These are phyloP conservation scores for Macropis europaea DNA, from an alignment of 2,888 invertebrate species.

Conservation along the genomic window DNA sequence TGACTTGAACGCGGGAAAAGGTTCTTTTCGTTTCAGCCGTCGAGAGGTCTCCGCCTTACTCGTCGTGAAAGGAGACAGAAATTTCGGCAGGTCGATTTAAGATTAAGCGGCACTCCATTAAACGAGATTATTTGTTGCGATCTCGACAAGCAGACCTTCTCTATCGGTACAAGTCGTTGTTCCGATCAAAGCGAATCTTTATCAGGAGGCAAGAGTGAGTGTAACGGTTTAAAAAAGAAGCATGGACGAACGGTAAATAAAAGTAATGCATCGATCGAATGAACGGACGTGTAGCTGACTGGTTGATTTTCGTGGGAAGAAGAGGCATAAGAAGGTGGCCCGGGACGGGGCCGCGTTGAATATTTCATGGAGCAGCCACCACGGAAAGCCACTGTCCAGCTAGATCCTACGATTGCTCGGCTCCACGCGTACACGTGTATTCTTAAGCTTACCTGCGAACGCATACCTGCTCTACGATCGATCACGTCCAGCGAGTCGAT, in stretches of 20 bases:
- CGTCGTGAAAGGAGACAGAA: not conserved
- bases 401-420: slow-evolving; percentile 16
- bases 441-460: not conserved
- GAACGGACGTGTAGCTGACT: slow-evolving; percentile 5
- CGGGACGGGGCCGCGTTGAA: slow-evolving; percentile 73
- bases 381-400: slow-evolving; percentile 58
- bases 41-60: not conserved
- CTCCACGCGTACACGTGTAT: not conserved
- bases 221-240: slow-evolving; percentile 24
- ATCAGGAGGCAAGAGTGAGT: no score
- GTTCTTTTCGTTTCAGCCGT: not conserved
- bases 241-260: slow-evolving; percentile 56
- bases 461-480: no score
- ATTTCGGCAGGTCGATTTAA: slow-evolving; percentile 2
- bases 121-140: not conserved
- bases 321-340: slow-evolving; percentile 73
- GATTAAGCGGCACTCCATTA: not conserved
- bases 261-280: slow-evolving; percentile 67
- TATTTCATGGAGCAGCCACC: slow-evolving; percentile 74
- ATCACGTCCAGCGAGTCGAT: no score
- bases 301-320: slow-evolving; percentile 40
- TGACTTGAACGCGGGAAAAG: slow-evolving; percentile 63
- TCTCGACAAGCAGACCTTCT: not conserved
- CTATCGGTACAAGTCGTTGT: no score
- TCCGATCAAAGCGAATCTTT: no score